phyloP scores from a whole-genome alignment of 2,888 invertebrate species.

The Drosophila niveifrons region DNA sequence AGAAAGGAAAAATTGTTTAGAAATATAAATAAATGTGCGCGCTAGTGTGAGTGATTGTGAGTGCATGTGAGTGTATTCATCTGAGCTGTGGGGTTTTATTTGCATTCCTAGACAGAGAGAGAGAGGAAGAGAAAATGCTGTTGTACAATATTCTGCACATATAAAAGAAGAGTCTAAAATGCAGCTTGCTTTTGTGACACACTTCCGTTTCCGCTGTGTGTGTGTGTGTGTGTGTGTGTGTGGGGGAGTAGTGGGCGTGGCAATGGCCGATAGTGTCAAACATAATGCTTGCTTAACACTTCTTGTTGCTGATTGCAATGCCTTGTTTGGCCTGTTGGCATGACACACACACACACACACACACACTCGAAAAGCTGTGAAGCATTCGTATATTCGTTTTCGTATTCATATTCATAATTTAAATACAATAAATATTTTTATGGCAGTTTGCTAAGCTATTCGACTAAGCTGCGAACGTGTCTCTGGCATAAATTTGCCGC shows the following conservation, averaged over 20 bases:
- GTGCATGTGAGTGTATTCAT: constrained; percentile 5
- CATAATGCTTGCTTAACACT: constrained; percentile 80
- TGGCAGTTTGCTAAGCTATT: constrained; percentile 7
- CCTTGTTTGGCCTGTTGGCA: constrained; percentile 68
- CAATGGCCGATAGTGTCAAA: constrained; percentile 61
- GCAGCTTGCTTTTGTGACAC: constrained; percentile 70
- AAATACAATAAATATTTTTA: constrained; percentile 41
- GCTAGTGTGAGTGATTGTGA: constrained; percentile 3
- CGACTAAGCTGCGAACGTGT: constrained; percentile 59
- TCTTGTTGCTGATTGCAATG: constrained; percentile 70
- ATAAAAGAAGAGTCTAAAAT: constrained; percentile 71
- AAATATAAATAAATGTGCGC: constrained; percentile 34
- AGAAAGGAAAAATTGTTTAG: constrained; percentile 61
- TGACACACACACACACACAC: constrained; percentile 23
- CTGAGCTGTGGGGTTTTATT: constrained; percentile 25
- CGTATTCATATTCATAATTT: constrained; percentile 52
- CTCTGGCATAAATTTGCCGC: constrained; percentile 60
- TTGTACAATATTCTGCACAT: constrained; percentile 53
- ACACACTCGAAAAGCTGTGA: constrained; percentile 24
- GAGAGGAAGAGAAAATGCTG: constrained; percentile 17
- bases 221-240: constrained; percentile 4
- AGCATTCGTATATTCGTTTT: constrained; percentile 43
- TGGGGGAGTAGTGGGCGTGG: background rate
- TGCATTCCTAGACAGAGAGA: constrained; percentile 3
- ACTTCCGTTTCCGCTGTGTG: constrained; percentile 59